phyloP scores from a whole-genome alignment of 2,888 invertebrate genomes.

The Pandemis cinnamomeana region DNA sequence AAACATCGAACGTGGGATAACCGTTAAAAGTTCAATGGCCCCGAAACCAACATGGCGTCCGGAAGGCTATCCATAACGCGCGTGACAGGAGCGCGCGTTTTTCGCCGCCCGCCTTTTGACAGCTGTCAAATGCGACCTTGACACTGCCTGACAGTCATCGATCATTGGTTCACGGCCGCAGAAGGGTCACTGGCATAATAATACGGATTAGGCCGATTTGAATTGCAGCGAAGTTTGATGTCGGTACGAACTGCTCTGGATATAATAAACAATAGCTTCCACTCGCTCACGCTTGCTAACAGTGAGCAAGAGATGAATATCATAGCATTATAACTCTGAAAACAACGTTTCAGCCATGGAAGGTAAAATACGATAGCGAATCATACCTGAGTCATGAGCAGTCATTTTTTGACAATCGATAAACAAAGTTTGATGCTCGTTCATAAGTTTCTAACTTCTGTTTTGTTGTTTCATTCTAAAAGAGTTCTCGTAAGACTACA shows the following conservation, averaged over 20 bases:
- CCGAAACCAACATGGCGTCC: conserved; percentile 62
- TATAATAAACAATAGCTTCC: not conserved
- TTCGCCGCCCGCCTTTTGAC: conserved; percentile 67
- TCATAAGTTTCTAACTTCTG: not conserved
- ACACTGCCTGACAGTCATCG: conserved; percentile 68
- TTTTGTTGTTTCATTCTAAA: not conserved
- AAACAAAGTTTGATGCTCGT: not conserved
- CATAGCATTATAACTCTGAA: not conserved
- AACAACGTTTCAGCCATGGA: not conserved
- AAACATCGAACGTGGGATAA: conserved; percentile 39
- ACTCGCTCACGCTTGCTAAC: not conserved
- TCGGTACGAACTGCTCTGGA: not conserved
- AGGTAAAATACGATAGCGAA: not conserved
- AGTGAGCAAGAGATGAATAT: not conserved
- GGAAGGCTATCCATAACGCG: conserved; percentile 77
- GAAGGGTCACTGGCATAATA: conserved; percentile 37
- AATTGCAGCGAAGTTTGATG: conserved; percentile 6
- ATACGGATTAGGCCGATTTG: conserved; percentile 29
- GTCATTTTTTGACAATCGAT: not conserved
- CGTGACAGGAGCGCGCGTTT: conserved; percentile 73
- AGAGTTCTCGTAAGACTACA: not conserved
- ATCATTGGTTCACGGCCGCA: conserved; percentile 53
- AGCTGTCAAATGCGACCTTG: conserved; percentile 76
- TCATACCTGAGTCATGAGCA: not conserved
- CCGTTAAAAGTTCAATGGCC: conserved; percentile 62